phyloP scores from a whole-genome alignment of 2,113 vertebrate species.

The Macquaria australasica region DNA sequence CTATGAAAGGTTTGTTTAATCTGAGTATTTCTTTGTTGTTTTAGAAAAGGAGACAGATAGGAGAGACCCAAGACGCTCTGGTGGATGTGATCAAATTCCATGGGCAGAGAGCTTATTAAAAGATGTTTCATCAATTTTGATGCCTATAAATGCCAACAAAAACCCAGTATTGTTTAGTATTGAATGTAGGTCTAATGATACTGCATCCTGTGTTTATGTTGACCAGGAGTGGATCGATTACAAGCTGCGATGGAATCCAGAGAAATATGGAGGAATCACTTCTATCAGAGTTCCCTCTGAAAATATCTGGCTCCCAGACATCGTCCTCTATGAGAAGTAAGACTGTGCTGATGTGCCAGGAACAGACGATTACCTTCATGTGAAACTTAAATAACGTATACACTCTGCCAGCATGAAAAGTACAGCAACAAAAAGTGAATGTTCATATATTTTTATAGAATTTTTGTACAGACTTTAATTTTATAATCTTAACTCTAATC shows the following conservation, averaged over 20 bases:
- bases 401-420: background rate
- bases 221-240: slow-evolving; percentile 94
- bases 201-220: background rate
- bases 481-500: background rate
- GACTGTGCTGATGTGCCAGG: slow-evolving; percentile 3
- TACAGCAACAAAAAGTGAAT: background rate
- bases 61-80: too few species aligned
- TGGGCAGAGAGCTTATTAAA: background rate
- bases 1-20: background rate
- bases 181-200: background rate
- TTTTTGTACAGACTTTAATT: background rate
- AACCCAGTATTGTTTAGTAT: background rate
- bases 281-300: slow-evolving; percentile 95
- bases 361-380: background rate
- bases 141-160: background rate
- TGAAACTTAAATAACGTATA: background rate
- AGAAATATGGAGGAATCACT: slow-evolving; percentile 92
- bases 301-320: slow-evolving; percentile 96
- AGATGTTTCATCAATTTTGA: background rate
- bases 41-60: background rate
- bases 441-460: background rate
- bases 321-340: slow-evolving; percentile 98
- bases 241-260: slow-evolving; percentile 95
- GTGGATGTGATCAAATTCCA: background rate
- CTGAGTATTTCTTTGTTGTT: background rate